Evolutionary conservation across 2,113 vertebrate species (phyloP).

Genomic region (Himantopus leucocephalus): DNA sequence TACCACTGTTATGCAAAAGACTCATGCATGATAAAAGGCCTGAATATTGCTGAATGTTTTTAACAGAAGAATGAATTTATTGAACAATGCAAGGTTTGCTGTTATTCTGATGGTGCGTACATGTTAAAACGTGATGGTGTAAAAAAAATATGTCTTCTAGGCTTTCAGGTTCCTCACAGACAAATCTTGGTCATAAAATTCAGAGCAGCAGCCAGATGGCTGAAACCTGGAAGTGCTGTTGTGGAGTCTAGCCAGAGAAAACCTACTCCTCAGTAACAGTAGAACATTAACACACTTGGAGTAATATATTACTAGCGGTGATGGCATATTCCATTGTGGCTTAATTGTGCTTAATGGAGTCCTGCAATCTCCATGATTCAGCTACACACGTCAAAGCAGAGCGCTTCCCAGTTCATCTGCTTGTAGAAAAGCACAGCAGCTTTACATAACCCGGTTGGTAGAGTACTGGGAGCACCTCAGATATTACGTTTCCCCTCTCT

Average conservation of each 20-base stretch:
- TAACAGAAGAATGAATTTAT: not conserved
- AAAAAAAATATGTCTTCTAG: not conserved
- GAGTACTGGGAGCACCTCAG: not conserved
- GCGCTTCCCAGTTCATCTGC: not conserved
- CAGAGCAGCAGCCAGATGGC: slow-evolving; percentile 8
- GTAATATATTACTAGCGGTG: not conserved
- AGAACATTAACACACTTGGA: not conserved
- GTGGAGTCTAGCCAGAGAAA: slow-evolving; percentile 9
- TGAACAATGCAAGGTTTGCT: not conserved
- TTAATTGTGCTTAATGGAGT: not conserved
- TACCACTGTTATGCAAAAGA: not conserved
- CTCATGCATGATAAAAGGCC: not conserved
- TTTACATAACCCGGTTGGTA: not conserved
- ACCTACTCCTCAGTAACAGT: not conserved
- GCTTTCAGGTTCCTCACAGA: not conserved
- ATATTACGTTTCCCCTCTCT: not conserved
- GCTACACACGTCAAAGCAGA: not conserved
- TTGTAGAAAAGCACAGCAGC: not conserved
- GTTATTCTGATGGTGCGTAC: not conserved
- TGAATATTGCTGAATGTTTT: not conserved
- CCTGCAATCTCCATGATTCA: not conserved
- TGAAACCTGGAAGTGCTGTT: not conserved
- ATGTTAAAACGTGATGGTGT: not conserved
- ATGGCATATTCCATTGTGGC: not conserved
- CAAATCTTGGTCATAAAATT: slow-evolving; percentile 13